A percentile compares a stretch with the other conserved stretches of the same genome.
phyloP scores from a whole-genome alignment of 1,140 invertebrate genomes.

The Vollenhovia emeryi region DNA sequence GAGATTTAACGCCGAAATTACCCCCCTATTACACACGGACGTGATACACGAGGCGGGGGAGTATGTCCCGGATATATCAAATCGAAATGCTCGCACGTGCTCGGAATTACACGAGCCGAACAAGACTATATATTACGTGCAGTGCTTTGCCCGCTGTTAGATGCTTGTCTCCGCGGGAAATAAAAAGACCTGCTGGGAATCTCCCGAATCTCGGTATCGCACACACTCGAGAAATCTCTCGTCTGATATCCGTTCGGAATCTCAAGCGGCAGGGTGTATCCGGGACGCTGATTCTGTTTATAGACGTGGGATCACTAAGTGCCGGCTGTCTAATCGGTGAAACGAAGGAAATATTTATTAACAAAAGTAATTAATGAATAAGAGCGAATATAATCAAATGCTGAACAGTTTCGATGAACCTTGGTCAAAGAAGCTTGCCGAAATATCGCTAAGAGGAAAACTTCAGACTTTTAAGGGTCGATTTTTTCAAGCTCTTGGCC shows the following conservation, averaged over 20 bases:
- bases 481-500: too few relatives aligned
- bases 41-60: neutral
- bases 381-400: too few relatives aligned
- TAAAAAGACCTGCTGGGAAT: constrained; percentile 2
- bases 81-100: constrained; percentile 23
- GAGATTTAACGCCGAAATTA: constrained; percentile 18
- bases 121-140: neutral
- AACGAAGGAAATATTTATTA: constrained; percentile 7
- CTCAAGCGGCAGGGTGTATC: neutral
- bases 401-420: too few relatives aligned
- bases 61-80: neutral
- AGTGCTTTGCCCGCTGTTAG: neutral
- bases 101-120: constrained; percentile 20
- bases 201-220: neutral
- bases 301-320: neutral
- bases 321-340: neutral
- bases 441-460: too few relatives aligned
- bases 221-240: neutral
- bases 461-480: too few relatives aligned
- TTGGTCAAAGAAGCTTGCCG: neutral
- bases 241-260: neutral
- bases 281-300: neutral
- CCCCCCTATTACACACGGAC: neutral
- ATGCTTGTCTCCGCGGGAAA: neutral
- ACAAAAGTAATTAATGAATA: neutral